Conservation (phyloP, 2,888 invertebrate species). For the Beris morrisii region DNA sequence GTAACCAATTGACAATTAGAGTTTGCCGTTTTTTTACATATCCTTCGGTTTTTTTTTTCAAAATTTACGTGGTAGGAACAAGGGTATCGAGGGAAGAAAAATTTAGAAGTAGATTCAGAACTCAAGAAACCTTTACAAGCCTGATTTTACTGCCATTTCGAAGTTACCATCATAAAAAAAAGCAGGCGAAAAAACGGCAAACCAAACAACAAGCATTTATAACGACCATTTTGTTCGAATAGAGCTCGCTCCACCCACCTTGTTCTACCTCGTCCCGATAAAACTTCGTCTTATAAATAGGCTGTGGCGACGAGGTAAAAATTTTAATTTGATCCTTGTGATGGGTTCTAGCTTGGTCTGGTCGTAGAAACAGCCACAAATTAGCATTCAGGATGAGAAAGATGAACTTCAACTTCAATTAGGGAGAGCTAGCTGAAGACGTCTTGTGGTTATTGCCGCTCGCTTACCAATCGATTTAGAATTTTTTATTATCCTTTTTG, state of each 20-base stretch:
- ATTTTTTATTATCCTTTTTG: too few species aligned
- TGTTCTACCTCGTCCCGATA: neutral
- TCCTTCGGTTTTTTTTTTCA: neutral
- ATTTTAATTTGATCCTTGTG: slow-evolving; percentile 29
- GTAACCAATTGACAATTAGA: slow-evolving; percentile 34
- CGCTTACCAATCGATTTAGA: too few species aligned
- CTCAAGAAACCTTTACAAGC: too few species aligned
- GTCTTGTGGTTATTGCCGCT: too few species aligned
- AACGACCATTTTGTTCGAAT: too few species aligned
- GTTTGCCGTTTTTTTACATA: neutral
- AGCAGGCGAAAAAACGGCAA: neutral
- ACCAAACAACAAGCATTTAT: too few species aligned
- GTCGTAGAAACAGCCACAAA: slow-evolving; percentile 4
- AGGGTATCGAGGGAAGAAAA: too few species aligned
- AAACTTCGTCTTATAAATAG: slow-evolving; percentile 14
- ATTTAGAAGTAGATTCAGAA: too few species aligned
- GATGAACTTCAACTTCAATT: slow-evolving; percentile 24
- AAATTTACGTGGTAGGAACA: too few species aligned
- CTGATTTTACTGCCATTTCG: neutral
- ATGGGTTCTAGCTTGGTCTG: slow-evolving; percentile 1
- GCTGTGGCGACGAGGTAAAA: slow-evolving; percentile 25
- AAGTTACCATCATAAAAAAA: neutral
- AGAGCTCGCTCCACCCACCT: neutral
- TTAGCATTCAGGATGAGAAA: slow-evolving; percentile 28
- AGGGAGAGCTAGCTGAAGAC: neutral